Percentiles rank a stretch among this genome's conserved stretches.
Conservation (phyloP, 2,113 vertebrate genomes). For the Tupaia tana region DNA sequence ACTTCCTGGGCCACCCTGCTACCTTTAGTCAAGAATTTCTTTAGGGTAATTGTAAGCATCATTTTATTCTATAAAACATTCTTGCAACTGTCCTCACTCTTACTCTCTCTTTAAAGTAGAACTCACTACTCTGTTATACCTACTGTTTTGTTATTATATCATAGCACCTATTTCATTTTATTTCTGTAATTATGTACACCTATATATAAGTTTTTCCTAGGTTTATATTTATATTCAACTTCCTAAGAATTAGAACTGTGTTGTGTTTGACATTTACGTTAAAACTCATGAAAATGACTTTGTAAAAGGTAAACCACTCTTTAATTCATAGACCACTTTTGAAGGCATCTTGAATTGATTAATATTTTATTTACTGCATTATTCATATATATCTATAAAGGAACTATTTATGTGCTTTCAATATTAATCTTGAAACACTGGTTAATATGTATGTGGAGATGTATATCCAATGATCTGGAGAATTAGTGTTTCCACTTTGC, state of each 20-base stretch:
- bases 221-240: constrained; percentile 1
- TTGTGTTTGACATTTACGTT: not conserved
- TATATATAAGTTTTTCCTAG: not conserved
- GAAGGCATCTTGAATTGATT: not conserved
- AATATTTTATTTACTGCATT: not conserved
- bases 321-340: not conserved
- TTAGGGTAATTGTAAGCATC: not conserved
- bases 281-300: not conserved
- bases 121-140: not conserved
- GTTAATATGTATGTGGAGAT: not conserved
- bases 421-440: not conserved
- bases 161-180: not conserved
- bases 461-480: not conserved
- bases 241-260: not conserved
- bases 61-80: not conserved
- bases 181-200: not conserved
- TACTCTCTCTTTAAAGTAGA: not conserved
- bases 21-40: not conserved
- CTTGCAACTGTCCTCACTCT: not conserved
- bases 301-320: constrained; percentile 13
- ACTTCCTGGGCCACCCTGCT: not conserved
- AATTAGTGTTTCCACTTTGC: not conserved
- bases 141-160: not conserved
- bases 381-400: not conserved
- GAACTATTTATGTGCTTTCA: not conserved